phyloP scores from a whole-genome alignment of 2,888 invertebrate species.

The Heliothis peltigera region DNA sequence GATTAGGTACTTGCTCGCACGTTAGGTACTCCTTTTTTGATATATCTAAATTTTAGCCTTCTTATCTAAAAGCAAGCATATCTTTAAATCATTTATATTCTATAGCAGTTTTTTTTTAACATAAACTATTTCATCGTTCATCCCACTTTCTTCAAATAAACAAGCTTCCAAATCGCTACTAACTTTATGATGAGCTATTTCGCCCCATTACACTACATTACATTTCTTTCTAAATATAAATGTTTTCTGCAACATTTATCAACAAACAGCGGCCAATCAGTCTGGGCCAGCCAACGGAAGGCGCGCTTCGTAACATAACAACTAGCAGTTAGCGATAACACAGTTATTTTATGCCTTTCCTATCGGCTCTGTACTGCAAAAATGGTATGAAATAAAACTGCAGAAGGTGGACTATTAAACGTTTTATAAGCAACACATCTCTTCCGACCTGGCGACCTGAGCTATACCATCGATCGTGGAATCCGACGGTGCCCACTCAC shows the following conservation, averaged over 20 bases:
- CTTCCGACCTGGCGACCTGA: no score
- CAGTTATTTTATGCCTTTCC: constrained; percentile 43
- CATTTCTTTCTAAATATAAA: neutral
- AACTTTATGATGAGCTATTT: neutral
- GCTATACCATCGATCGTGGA: no score
- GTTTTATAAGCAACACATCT: no score
- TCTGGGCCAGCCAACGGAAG: constrained; percentile 38
- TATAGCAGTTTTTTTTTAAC: no score
- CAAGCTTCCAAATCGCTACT: neutral
- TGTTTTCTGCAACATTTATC: constrained; percentile 5
- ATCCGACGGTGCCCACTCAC: no score
- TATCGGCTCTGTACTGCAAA: constrained; percentile 12
- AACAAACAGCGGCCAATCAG: constrained; percentile 35
- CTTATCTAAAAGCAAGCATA: no score
- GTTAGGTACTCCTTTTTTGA: no score
- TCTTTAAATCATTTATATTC: no score
- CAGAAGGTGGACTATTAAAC: no score
- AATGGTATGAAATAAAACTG: neutral
- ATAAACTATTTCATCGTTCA: neutral
- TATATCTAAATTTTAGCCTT: no score
- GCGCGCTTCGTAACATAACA: constrained; percentile 17
- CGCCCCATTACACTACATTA: neutral
- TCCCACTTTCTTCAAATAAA: neutral
- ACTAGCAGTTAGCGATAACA: constrained; percentile 36
- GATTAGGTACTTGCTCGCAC: no score